Evolutionary conservation across 2,888 invertebrate species (phyloP).

Genomic region (Vannuccia rotundouncinata): DNA sequence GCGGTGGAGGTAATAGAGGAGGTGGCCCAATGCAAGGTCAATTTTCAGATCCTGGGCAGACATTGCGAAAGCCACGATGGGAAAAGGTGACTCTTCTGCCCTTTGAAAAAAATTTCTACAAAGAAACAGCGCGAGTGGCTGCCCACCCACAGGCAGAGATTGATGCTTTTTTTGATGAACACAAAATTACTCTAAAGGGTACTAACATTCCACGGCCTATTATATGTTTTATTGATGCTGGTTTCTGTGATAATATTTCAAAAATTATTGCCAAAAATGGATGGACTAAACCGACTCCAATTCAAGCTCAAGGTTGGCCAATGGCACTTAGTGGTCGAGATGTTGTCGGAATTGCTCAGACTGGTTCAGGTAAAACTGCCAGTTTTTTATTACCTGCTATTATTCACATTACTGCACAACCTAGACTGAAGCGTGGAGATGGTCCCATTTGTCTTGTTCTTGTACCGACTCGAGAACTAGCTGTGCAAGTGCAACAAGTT

Average conservation of each 20-base stretch:
- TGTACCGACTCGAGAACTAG: conserved; percentile 63
- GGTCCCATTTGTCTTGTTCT: conserved; percentile 75
- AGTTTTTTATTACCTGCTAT: conserved; percentile 71
- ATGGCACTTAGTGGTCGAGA: conserved; percentile 54
- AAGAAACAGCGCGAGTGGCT: conserved; percentile 69
- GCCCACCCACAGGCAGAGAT: neutral
- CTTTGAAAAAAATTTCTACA: conserved; percentile 84
- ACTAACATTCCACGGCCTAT: conserved; percentile 68
- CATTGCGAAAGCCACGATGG: conserved; percentile 66
- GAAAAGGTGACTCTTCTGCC: conserved; percentile 70
- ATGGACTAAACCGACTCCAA: conserved; percentile 71
- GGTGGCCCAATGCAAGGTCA: neutral
- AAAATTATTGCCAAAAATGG: conserved; percentile 46
- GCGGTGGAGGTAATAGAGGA: neutral
- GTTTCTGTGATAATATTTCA: conserved; percentile 69
- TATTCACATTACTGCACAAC: conserved; percentile 86
- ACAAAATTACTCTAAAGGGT: conserved; percentile 22
- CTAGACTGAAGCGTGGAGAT: conserved; percentile 74
- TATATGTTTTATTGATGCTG: conserved; percentile 79
- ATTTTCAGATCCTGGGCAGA: conserved; percentile 3
- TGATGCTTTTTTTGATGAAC: neutral
- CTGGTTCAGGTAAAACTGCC: conserved; percentile 62
- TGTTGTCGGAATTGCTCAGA: conserved; percentile 56
- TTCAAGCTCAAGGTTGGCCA: conserved; percentile 90
- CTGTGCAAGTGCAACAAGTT: conserved; percentile 71